phyloP scores from a whole-genome alignment of 2,888 invertebrate species.

The Tenthredo distinguenda region DNA sequence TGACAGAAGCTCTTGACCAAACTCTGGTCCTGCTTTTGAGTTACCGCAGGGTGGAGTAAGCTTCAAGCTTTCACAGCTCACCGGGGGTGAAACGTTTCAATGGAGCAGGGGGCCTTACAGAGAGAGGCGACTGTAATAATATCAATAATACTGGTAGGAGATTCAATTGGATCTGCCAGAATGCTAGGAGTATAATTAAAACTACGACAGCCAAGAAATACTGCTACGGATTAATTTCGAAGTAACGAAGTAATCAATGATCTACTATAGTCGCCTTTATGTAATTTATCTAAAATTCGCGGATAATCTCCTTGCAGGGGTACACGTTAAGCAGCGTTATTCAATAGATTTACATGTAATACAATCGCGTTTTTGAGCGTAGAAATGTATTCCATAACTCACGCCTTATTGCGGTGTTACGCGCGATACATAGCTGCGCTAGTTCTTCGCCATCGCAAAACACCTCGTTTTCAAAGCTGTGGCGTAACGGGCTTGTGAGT shows the following conservation, averaged over 20 bases:
- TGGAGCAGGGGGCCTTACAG: background rate
- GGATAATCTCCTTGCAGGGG: slow-evolving; percentile 8
- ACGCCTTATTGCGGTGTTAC: background rate
- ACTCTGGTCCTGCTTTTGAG: background rate
- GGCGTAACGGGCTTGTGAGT: background rate
- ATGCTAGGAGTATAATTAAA: background rate
- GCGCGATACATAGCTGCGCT: background rate
- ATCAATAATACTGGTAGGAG: slow-evolving; percentile 43
- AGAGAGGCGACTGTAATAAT: slow-evolving; percentile 11
- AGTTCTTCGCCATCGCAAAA: background rate
- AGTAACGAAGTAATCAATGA: slow-evolving; percentile 18
- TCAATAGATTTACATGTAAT: background rate
- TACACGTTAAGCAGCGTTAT: slow-evolving; percentile 25
- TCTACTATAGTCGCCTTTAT: background rate
- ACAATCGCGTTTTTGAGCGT: background rate
- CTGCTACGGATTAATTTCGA: slow-evolving; percentile 42
- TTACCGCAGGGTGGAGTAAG: background rate
- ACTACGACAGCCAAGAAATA: slow-evolving; percentile 34
- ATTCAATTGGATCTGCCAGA: background rate
- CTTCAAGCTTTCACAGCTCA: background rate
- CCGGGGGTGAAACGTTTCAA: background rate
- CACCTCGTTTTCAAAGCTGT: background rate
- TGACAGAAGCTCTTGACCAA: slow-evolving; percentile 3
- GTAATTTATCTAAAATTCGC: background rate
- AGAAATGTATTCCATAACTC: background rate